Base-by-base conservation (phyloP, 2,888 invertebrate genomes). In the Mystacides longicornis region DNA sequence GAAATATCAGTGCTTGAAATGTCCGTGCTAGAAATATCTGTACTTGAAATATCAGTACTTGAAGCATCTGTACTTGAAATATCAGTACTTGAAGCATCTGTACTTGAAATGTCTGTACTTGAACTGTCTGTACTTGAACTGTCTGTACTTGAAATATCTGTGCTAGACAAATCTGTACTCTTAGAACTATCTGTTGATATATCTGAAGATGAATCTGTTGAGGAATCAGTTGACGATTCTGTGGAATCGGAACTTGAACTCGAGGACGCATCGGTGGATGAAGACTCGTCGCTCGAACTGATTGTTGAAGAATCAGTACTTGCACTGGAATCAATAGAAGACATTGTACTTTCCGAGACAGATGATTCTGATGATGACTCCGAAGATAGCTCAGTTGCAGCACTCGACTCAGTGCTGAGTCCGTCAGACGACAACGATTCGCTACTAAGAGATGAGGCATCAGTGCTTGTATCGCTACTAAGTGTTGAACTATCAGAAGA, bases 51-150 rank as follows among this genome's bases (percentile, higher is more conserved):
- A 18, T 9, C 54, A n/a, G 55, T 49, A 18, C 48, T 48, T 23
- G 49, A 54, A 14, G 20, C 18, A 31, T 55, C 60, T 31, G 57
- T 50, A 23, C 58, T 55, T 1, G 56, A 49, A 7, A 49, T 3
- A 45, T 51, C 51, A 20, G 57, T 48, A 52, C 54, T 54, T 1
- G 55, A 55, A 9, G 45, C 27, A 18, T 58, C 61, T 2, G 61
- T 62, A 18, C 55, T 55, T 7, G 62, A 57, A 14, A 19, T 48
- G 2, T 50, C 60, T 23, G 64, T 62, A 46, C 60, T 60, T n/a
- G 57, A 52, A 14, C 52, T 51, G 48, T 63, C 64, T 23, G 56
- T 62, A 52, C 58, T 53, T 33, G 57, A 54, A 19, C 31, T 21
- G n/a, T 56, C 56, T 9, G 47, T 49, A 14, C 51, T 55, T 23